phyloP scores from a whole-genome alignment of 2,797 vertebrate species.

The Miichthys miiuy region DNA sequence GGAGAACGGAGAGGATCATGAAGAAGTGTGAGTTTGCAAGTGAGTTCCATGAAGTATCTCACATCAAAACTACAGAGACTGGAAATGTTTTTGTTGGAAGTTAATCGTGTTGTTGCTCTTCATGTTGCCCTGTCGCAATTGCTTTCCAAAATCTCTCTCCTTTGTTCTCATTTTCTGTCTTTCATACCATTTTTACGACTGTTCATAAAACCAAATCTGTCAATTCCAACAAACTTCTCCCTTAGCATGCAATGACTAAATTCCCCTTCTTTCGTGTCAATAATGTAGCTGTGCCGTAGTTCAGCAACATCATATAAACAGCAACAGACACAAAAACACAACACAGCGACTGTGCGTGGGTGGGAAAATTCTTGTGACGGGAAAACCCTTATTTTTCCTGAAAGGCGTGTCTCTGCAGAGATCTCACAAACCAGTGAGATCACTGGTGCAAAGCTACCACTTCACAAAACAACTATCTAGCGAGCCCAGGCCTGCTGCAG shows the following conservation, averaged over 20 bases:
- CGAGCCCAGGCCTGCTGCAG: slow-evolving; percentile 59
- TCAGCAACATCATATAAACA: slow-evolving; percentile 36
- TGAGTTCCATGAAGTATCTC: neutral
- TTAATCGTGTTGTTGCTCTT: slow-evolving; percentile 14
- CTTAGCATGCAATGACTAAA: slow-evolving; percentile 5
- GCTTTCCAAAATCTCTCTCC: neutral
- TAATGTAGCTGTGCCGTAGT: slow-evolving; percentile 12
- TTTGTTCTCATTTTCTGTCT: neutral
- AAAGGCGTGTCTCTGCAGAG: slow-evolving; percentile 61
- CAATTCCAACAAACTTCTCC: slow-evolving; percentile 14
- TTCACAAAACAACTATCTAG: slow-evolving; percentile 52
- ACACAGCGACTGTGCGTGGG: slow-evolving; percentile 20
- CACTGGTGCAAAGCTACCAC: slow-evolving; percentile 45
- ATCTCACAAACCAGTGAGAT: slow-evolving; percentile 58
- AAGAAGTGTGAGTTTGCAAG: slow-evolving; percentile 7
- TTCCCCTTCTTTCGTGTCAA: slow-evolving; percentile 8
- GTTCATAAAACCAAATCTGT: slow-evolving; percentile 1
- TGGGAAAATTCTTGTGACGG: slow-evolving; percentile 63
- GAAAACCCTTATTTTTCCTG: slow-evolving; percentile 69
- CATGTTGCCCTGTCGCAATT: slow-evolving; percentile 1
- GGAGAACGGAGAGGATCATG: slow-evolving; percentile 8
- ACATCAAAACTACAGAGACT: neutral
- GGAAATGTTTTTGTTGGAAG: slow-evolving; percentile 26
- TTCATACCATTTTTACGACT: neutral
- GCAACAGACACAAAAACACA: slow-evolving; percentile 39